Evolutionary conservation across 2,888 invertebrate species (phyloP), one percentile per base, ranked within the genome.

Genomic region (Erannis defoliaria): DNA sequence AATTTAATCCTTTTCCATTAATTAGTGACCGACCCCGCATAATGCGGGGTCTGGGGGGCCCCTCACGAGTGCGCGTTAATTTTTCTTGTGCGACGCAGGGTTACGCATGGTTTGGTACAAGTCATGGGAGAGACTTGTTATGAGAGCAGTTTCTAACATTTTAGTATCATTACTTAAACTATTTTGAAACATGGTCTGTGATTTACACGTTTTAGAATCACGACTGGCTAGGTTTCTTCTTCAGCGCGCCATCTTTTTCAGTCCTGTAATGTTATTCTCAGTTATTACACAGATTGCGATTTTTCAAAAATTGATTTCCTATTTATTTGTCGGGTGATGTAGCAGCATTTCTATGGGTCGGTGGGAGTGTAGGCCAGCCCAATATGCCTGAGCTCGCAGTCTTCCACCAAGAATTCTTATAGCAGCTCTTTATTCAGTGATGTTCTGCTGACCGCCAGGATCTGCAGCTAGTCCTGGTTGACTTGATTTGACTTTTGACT

Each of bases 1-100:
- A 91, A 91, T 91, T 92, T 92, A 93, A 93, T 92, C 92, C 92
- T 91, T 91, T 92, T 91, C 90, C 92, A 93, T 93, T 93, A 92
- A 92, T 93, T 93, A 92, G 92, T 92, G 92, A 88, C 89, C 89
- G 88, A 83, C 82, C 83, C 81, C 55, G 62, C 48, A 56, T 86
- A 86, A 89, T 87, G 86, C 82, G 87, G 88, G 86, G 84, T 78
- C 73, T 70, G 77, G 64, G 70, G 64, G 84, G 76, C 82, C 82
- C 79, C 76, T 80, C 79, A 76, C 73, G 79, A 75, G 82, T 79
- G 81, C 78, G 83, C 84, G 88, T 85, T 88, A 87, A 90, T 90
- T 91, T 91, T 91, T 91, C 91, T 90, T 90, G 82, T 80, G 72
- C 69, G 71, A 66, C 72, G 75, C 75, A 80, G 87, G 85, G 85